phyloP scores from a whole-genome alignment of 2,797 vertebrate genomes.

The Acropternis orthonyx region DNA sequence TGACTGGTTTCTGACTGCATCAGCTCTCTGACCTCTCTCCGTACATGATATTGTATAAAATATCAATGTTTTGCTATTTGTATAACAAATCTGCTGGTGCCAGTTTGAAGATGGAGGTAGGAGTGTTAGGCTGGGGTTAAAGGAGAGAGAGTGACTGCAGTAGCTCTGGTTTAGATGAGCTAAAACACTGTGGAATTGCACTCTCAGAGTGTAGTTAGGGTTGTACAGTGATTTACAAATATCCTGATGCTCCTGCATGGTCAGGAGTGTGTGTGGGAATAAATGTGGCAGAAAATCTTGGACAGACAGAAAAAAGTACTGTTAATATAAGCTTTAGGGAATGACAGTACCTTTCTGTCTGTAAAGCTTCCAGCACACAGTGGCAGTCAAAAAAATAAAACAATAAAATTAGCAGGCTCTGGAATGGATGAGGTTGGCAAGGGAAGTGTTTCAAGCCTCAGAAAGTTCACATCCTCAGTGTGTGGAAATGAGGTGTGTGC shows the following conservation, averaged over 20 bases:
- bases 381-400: neutral
- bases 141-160: neutral
- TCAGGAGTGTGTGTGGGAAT: rapidly evolving
- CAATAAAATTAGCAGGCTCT: neutral
- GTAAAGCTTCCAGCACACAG: neutral
- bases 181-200: neutral
- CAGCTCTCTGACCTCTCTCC: neutral
- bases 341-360: rapidly evolving
- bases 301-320: neutral
- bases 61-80: neutral
- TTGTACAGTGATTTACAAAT: neutral
- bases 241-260: rapidly evolving
- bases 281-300: neutral
- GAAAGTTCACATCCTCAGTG: neutral
- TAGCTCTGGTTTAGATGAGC: neutral
- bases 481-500: constrained; percentile 21
- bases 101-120: neutral
- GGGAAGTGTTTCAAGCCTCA: neutral
- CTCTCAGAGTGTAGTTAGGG: neutral
- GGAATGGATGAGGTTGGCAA: neutral
- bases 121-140: neutral
- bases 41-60: neutral
- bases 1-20: neutral
- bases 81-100: neutral
- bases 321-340: neutral